Base-by-base conservation (phyloP, 2,113 vertebrate genomes). In the Clinocottus analis region DNA sequence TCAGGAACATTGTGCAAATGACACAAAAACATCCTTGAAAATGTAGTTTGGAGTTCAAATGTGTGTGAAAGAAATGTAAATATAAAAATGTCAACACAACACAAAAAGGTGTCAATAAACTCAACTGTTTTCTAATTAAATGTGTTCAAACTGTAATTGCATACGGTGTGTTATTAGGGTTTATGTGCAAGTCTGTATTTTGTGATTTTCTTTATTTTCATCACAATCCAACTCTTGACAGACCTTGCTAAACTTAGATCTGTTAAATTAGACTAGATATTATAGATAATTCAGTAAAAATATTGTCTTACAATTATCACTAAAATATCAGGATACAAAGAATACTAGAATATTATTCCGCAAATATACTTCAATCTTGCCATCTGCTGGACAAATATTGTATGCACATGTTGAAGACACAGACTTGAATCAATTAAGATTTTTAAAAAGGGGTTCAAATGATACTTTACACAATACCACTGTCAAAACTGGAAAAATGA, bases 351-450 rank as follows among this genome's bases (percentile, higher is more conserved):
- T 37, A 47, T 49, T 2, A 43, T 11, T 60, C 12, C 39, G 41
- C 2, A 71, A 63, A 45, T 21, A 27, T 1, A 37, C 1, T 31
- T 66, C 39, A 0, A 35, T 21, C 23, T 11, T 14, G 63, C 63
- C 63, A 61, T 68, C 70, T 74, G 21, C 35, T 74, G 78, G 78
- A 53, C 45, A 62, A 43, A 80, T 79, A 16, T 6, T 47, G 23
- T 70, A 62, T 5, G 1, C 2, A 31, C 25, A 43, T 17, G 3
- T 16, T 49, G n/a, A 73, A 25, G 33, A 35, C 21, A 60, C n/a
- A 68, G 13, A 43, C 2, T 16, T 25, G 4, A 63, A 25, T 6
- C 1, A 16, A 49, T 12, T 37, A 4, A 12, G 1, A 55, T 10
- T 51, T 47, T 25, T 16, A 9, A 17, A 64, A 17, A 64, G 10